Evolutionary conservation across 2,888 invertebrate genomes (phyloP), one percentile per base, ranked within the genome.

Genomic region (Drosophila rellima): DNA sequence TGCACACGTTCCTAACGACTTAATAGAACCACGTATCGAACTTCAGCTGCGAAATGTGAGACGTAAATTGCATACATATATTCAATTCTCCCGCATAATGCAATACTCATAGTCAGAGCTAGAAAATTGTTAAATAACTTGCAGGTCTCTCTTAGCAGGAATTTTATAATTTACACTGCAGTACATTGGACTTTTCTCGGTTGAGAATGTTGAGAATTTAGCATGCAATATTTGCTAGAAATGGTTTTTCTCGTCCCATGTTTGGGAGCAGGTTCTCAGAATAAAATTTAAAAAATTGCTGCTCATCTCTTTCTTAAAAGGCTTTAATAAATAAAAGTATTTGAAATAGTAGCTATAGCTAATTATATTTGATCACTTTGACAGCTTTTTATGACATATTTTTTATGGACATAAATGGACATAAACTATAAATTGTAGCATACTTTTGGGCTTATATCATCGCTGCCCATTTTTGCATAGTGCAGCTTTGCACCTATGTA

Each of bases 1-100:
- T 54, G 65, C 70, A 73, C 80, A 88, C 82, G 66, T 82, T 70
- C 63, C 51, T 52, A 66, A 70, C 59, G 60, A 65, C 63, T 60
- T 50, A 75, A 74, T 70, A 69, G 42, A 52, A 18, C 40, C 79
- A 81, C 82, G 80, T 82, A 79, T 68, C 39, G 15, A 51, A 29
- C 68, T 61, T 54, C 1, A 40, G 47, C 23, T 42, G 23, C n/a
- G n/a, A 42, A 23, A 47, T 20, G 33, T 33, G 17, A 59, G 51
- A 31, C 15, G 35, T 65, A 26, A 18, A 37, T n/a, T n/a, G n/a
- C n/a, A 26, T 54, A 35, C 54, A 66, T 54, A 66, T 45, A 37
- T 47, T 42, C 31, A 48, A 31, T 29, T n/a, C 15, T 15, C 17
- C 48, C 23, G 29, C 47, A 55, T 60, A 66, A 39, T 55, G 39